Conservation (phyloP, 2,797 vertebrate species). For the Yasuhikotakia modesta region DNA sequence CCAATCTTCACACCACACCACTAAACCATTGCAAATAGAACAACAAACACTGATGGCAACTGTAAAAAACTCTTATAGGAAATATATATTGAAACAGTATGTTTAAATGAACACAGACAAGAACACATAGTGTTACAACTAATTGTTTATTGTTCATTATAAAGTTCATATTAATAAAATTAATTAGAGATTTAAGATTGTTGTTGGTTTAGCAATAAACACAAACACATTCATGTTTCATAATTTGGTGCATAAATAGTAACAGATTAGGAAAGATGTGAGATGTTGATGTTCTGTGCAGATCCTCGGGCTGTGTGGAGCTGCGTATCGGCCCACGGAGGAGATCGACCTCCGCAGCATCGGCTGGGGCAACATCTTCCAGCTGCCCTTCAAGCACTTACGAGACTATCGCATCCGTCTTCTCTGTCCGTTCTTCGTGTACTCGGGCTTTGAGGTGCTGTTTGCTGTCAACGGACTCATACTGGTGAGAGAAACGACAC, state of each 20-base stretch:
- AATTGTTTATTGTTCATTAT: no score
- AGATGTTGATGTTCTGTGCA: conserved; percentile 60
- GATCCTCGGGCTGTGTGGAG: conserved; percentile 89
- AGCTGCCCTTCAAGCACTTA: conserved; percentile 96
- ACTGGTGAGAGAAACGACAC: conserved; percentile 66
- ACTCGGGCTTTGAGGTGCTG: conserved; percentile 90
- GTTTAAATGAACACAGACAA: no score
- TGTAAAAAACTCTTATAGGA: no score
- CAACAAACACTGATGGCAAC: no score
- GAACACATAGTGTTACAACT: no score
- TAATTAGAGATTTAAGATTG: no score
- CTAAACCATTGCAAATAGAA: no score
- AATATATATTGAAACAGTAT: no score
- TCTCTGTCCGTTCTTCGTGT: conserved; percentile 91
- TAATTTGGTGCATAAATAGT: no score
- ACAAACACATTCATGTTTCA: not conserved
- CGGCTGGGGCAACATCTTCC: conserved; percentile 98
- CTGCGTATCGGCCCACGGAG: conserved; percentile 90
- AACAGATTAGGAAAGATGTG: not conserved
- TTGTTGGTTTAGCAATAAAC: no score
- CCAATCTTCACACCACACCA: not conserved
- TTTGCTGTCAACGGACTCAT: conserved; percentile 79
- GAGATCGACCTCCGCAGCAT: conserved; percentile 97
- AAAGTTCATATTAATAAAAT: no score
- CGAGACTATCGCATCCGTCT: conserved; percentile 90